Evolutionary conservation across 2,888 invertebrate genomes (phyloP).

Genomic region (Pemphredon lugubris): DNA sequence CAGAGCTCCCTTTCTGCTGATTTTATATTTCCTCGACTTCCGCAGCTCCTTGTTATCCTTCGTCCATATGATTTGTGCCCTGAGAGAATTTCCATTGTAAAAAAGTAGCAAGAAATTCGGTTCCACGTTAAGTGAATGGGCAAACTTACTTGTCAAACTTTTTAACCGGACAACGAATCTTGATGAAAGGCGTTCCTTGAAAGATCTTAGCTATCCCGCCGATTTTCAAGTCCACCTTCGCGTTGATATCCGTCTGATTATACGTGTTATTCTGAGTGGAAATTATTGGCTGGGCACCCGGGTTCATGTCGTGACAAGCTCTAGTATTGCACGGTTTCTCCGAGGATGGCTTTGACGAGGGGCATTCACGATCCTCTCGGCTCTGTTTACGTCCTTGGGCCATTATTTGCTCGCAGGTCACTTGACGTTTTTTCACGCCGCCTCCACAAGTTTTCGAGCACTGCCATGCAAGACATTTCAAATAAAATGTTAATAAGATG

Average conservation of each 20-base stretch:
- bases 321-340: slow-evolving; percentile 93
- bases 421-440: slow-evolving; percentile 91
- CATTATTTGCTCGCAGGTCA: slow-evolving; percentile 94
- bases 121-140: neutral
- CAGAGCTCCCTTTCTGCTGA: slow-evolving; percentile 95
- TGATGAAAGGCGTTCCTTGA: slow-evolving; percentile 92
- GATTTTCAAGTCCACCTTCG: slow-evolving; percentile 91
- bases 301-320: slow-evolving; percentile 87
- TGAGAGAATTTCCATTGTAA: slow-evolving; percentile 51
- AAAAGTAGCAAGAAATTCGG: neutral
- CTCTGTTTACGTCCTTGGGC: slow-evolving; percentile 95
- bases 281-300: slow-evolving; percentile 88
- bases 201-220: slow-evolving; percentile 95
- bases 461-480: slow-evolving; percentile 77
- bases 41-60: slow-evolving; percentile 91
- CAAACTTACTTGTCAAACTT: slow-evolving; percentile 83
- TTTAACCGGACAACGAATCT: slow-evolving; percentile 96
- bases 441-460: slow-evolving; percentile 97
- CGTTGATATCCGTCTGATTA: slow-evolving; percentile 91
- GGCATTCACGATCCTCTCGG: slow-evolving; percentile 89
- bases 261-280: slow-evolving; percentile 89
- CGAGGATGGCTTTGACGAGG: slow-evolving; percentile 87
- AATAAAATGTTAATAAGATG: too few relatives aligned
- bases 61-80: slow-evolving; percentile 93
- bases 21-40: slow-evolving; percentile 92